These are phyloP conservation scores for Cephus cinctus DNA, from an alignment of 1,140 invertebrate species.

Conservation along the genomic window DNA sequence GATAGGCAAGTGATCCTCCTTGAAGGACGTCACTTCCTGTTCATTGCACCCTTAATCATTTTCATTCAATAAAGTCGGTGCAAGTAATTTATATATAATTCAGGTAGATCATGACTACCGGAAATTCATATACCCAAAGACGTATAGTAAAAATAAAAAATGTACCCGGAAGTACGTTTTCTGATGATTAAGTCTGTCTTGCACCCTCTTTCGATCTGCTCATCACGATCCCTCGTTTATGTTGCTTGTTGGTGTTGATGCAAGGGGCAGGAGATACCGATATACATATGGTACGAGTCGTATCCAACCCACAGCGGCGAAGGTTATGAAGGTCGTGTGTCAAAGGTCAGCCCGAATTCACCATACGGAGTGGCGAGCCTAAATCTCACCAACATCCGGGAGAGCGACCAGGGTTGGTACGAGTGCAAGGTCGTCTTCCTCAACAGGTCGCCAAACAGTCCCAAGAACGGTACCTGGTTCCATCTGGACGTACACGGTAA, in stretches of 20 bases:
- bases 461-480: slow-evolving; percentile 94
- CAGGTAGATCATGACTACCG: too few species aligned
- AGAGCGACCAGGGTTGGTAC: slow-evolving; percentile 95
- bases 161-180: background rate
- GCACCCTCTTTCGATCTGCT: slow-evolving; percentile 11
- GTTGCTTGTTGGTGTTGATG: slow-evolving; percentile 52
- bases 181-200: slow-evolving; percentile 5
- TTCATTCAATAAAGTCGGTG: too few species aligned
- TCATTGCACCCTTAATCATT: too few species aligned
- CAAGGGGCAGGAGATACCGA: slow-evolving; percentile 89
- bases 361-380: slow-evolving; percentile 88
- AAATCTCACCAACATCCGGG: slow-evolving; percentile 89
- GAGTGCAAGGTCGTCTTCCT: slow-evolving; percentile 95
- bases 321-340: slow-evolving; percentile 88
- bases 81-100: too few species aligned
- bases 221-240: slow-evolving; percentile 40
- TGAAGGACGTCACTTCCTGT: too few species aligned
- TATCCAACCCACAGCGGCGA: slow-evolving; percentile 92
- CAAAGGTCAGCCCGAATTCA: slow-evolving; percentile 80
- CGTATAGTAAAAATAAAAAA: background rate
- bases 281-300: slow-evolving; percentile 97
- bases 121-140: too few species aligned
- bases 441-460: slow-evolving; percentile 84
- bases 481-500: slow-evolving; percentile 90
- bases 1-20: too few species aligned